A percentile compares a stretch with the other conserved stretches of the same genome.
phyloP scores from a whole-genome alignment of 1,140 invertebrate species.

The Hermatobates lingyangjiaoensis region DNA sequence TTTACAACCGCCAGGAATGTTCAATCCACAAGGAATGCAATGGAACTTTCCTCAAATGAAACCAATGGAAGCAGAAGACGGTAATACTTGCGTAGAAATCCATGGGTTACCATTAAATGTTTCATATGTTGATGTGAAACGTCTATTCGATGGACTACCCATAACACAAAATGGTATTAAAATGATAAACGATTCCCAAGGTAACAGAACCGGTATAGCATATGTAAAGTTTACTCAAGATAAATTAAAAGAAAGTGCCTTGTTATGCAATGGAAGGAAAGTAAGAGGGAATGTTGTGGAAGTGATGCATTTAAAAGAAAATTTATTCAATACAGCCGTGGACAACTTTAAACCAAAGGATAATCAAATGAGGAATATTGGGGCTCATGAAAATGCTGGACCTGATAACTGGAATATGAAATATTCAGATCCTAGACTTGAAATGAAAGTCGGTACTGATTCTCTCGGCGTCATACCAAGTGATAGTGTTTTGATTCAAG shows the following conservation, averaged over 20 bases:
- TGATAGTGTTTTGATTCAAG: conserved; percentile 51
- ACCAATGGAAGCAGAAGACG: not conserved
- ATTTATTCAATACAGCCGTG: conserved; percentile 8
- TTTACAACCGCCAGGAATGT: too few relatives aligned
- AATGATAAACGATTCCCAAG: conserved; percentile 58
- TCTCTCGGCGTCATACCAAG: conserved; percentile 31
- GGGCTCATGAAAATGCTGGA: too few relatives aligned
- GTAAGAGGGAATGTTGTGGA: conserved; percentile 39
- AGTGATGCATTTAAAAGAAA: conserved; percentile 28
- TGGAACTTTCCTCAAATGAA: not conserved
- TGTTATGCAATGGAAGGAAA: conserved; percentile 34
- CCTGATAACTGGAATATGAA: too few relatives aligned
- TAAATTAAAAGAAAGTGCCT: conserved; percentile 45
- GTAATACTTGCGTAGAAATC: conserved; percentile 44
- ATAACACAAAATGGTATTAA: conserved; percentile 71
- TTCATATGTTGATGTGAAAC: conserved; percentile 54
- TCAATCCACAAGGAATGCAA: too few relatives aligned
- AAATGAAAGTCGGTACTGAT: not conserved
- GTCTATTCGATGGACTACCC: conserved; percentile 56
- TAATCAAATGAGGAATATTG: not conserved
- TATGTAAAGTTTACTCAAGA: conserved; percentile 53
- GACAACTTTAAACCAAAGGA: conserved; percentile 11
- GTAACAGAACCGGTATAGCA: conserved; percentile 55
- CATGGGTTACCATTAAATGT: conserved; percentile 42
- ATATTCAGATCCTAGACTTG: too few relatives aligned